Base-by-base conservation (phyloP, 2,888 invertebrate genomes). In the Tenthredo mesomela region DNA sequence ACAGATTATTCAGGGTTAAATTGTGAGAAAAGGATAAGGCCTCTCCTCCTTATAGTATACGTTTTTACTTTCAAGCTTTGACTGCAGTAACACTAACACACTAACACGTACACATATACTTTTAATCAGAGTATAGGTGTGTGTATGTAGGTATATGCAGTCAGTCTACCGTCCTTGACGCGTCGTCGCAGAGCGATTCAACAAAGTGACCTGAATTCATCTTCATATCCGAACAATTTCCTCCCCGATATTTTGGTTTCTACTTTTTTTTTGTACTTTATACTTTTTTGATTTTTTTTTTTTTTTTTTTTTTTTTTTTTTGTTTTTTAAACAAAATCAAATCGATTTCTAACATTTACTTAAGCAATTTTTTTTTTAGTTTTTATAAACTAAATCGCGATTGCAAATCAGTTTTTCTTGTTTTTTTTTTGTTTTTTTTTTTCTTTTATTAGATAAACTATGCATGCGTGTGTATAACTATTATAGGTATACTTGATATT, bases 161-260 rank as follows among this genome's bases (percentile, higher is more conserved):
- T 25, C 15, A 29, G 25, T 67, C 67, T 67, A 67, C 67, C 71
- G 71, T 73, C 71, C 71, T 73, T 73, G 71, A 73, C 71, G 71
- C 71, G 71, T 67, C 33, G 43, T 73, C 43, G 43, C 43, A 67
- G 67, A 67, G 12, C 67, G 18, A 67, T 67, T 33, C n/a, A 73
- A 73, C 21, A 40, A 73, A 73, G 12, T 73, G 71, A 73, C 71
- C 71, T 73, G 71, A 43, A 40, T 73, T 73, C 71, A 43, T 73
- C 43, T 43, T 21, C n/a, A 18, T 7, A 54, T 54, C 54, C n/a
- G 54, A 54, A 54, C 54, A n/a, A 54, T 54, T 37, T 70, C 70
- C 15, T 70, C 37, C 18, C 70, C n/a, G 37, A 70, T 70, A 70
- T 37, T 15, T 70, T 0, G 2, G 18, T 18, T 33, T 7, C 37